phyloP scores from a whole-genome alignment of 2,888 invertebrate genomes.

The Listrodromus nycthemerus region DNA sequence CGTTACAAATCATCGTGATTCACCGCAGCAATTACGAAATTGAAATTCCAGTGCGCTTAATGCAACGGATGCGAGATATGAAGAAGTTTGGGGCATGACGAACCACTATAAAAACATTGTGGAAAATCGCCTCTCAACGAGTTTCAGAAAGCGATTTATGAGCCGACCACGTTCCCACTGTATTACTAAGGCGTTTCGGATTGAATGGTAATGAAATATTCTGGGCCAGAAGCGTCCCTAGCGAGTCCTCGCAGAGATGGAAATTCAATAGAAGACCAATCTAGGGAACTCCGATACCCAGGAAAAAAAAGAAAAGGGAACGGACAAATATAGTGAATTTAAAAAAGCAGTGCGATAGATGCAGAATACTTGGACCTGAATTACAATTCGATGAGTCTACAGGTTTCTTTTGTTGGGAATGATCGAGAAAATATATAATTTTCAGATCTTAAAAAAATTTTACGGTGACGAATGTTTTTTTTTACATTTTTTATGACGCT shows the following conservation, averaged over 20 bases:
- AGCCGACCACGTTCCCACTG: not conserved
- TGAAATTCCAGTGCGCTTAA: slow-evolving; percentile 39
- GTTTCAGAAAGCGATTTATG: slow-evolving; percentile 21
- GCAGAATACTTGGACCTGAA: not conserved
- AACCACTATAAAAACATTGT: too few species aligned
- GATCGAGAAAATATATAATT: too few species aligned
- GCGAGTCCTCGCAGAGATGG: not conserved
- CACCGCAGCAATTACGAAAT: slow-evolving; percentile 32
- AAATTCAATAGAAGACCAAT: slow-evolving; percentile 12
- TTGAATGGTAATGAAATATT: slow-evolving; percentile 15
- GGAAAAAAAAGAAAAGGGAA: not conserved
- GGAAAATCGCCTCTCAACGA: not conserved
- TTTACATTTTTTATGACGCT: too few species aligned
- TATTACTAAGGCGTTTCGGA: not conserved
- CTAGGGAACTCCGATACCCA: not conserved
- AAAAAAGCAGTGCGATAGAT: not conserved
- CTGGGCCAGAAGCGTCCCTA: not conserved
- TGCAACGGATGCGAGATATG: too few species aligned
- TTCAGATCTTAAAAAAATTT: too few species aligned
- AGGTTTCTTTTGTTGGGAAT: too few species aligned
- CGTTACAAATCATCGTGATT: slow-evolving; percentile 22
- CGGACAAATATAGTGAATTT: not conserved
- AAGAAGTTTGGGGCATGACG: too few species aligned
- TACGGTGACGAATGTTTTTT: too few species aligned
- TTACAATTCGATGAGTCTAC: too few species aligned